Base-by-base conservation (phyloP, 2,797 vertebrate genomes). In the Melopsittacus undulatus region DNA sequence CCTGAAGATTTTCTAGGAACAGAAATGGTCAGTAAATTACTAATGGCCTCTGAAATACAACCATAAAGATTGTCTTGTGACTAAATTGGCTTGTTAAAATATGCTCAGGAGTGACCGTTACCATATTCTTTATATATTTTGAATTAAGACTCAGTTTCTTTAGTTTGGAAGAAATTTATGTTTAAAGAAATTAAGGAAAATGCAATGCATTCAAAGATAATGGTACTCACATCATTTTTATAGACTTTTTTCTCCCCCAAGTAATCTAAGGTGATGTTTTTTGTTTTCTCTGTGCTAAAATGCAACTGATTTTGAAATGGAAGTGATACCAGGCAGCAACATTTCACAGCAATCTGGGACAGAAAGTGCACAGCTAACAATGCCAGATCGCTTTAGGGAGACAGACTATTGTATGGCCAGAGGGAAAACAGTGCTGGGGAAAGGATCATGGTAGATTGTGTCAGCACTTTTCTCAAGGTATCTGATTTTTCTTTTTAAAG, bases 21-120 rank as follows among this genome's bases (percentile, higher is more conserved):
- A 69, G 64, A 61, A 93, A 93, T 89, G 51, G 61, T 77, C 90
- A 89, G 52, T 75, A 85, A 91, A 94, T 87, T 52, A 83, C 69
- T 81, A 88, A 81, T 89, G 8, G 5, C 23, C 59, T 83, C 46
- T 90, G 85, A 88, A 91, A 59, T 72, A 36, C 40, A 83, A 78
- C 36, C 63, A 61, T 67, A 79, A 84, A 76, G 62, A 70, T 40
- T 69, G 57, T 26, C 49, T 64, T 36, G 46, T 68, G 57, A 80
- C 51, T 91, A 72, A 83, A 91, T 24, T 66, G 56, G 10, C 73
- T 85, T 83, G 48, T 87, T 92, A 91, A 92, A 83, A 88, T 78
- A 68, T 36, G 26, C 40, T 94, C 40, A 42, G 74, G 38, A 86
- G 24, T 82, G 38, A 81, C 27, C 5, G 51, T 83, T 93, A 62